These are phyloP conservation scores for roundworm (Caenorhabditis elegans) DNA, from an alignment of 1,140 invertebrate genomes.

Conservation along the genomic window DNA sequence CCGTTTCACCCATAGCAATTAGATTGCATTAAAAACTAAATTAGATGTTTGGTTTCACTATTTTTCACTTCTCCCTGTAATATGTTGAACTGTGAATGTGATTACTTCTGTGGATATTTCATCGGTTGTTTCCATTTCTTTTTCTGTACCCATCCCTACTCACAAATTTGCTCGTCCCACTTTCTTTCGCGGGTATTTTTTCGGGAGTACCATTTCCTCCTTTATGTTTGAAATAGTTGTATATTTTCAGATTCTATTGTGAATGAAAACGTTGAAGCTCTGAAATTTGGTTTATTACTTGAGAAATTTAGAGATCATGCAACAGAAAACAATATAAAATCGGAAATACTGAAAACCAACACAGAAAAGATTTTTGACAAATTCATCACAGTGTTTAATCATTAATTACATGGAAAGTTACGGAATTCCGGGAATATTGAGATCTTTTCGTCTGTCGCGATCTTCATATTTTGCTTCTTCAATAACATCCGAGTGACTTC, in stretches of 20 bases:
- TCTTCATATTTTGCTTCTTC: neutral
- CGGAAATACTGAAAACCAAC: neutral
- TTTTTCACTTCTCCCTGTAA: neutral
- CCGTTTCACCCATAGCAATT: neutral
- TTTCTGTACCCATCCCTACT: neutral
- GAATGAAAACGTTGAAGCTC: no score
- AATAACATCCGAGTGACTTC: neutral
- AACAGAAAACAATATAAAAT: neutral
- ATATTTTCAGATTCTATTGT: neutral
- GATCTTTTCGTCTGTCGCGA: neutral
- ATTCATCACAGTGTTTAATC: no score
- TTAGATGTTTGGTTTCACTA: neutral
- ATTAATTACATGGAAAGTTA: neutral
- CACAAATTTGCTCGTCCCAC: neutral
- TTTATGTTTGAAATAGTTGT: neutral
- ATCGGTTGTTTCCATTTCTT: neutral
- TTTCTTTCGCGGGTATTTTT: neutral
- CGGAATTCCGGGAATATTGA: neutral
- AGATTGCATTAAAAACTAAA: neutral
- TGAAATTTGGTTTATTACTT: no score
- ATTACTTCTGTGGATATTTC: conserved; percentile 19
- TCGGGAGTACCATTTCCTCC: neutral
- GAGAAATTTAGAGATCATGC: no score
- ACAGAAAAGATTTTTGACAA: no score
- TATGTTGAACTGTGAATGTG: conserved; percentile 18